Conservation (phyloP, 2,113 vertebrate species). For the Formicarius rufipectus region DNA sequence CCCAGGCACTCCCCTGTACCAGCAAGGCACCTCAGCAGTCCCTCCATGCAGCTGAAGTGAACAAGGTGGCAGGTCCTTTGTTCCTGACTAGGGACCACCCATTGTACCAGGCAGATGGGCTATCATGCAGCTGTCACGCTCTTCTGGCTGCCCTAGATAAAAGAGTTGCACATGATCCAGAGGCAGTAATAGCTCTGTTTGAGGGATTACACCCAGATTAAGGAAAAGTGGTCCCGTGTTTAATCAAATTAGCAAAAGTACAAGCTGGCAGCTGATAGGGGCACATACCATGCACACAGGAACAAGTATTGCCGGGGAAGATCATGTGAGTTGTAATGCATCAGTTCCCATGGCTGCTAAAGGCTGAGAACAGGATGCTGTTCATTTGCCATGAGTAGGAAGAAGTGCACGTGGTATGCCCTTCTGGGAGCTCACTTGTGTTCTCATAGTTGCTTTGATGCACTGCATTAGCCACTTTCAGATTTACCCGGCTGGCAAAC, state of each 20-base stretch:
- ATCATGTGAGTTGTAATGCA: background rate
- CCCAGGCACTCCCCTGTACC: background rate
- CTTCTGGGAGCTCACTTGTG: background rate
- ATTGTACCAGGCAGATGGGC: background rate
- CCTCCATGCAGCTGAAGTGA: background rate
- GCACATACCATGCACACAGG: background rate
- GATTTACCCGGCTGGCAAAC: background rate
- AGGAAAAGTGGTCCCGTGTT: background rate
- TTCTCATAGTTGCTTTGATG: background rate
- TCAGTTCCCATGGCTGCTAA: background rate
- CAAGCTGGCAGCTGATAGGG: background rate
- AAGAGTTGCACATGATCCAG: background rate
- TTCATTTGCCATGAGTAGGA: background rate
- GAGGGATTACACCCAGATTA: background rate
- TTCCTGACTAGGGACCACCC: rapidly evolving
- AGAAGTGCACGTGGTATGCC: rapidly evolving
- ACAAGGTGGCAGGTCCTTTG: background rate
- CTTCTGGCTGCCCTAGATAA: background rate
- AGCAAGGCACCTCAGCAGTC: rapidly evolving
- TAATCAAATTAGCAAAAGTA: constrained; percentile 2
- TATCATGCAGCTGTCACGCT: background rate
- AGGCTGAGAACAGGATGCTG: background rate
- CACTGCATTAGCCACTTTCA: background rate
- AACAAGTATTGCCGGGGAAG: background rate
- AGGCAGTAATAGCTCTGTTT: background rate